Conservation (phyloP, 2,888 invertebrate genomes). For the Yponomeuta malinellus region DNA sequence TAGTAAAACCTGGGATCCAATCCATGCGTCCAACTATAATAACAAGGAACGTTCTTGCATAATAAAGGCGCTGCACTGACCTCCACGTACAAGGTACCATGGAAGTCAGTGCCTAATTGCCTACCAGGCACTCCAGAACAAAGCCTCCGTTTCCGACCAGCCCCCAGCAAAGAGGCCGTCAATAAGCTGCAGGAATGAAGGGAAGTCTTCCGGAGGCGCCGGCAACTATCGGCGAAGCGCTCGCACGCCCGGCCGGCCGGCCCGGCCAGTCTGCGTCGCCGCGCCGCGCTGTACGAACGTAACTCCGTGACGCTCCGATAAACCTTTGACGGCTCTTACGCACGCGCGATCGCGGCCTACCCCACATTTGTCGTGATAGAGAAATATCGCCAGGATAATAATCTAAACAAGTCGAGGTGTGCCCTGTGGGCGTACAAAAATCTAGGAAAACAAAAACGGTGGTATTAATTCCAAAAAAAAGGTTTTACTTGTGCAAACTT, state of each 20-base stretch:
- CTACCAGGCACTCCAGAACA: neutral
- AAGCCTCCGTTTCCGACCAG: neutral
- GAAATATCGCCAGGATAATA: neutral
- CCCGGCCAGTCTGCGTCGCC: slow-evolving; percentile 47
- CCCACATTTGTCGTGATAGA: slow-evolving; percentile 25
- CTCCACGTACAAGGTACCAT: no score
- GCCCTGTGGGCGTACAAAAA: no score
- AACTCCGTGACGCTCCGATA: slow-evolving; percentile 24
- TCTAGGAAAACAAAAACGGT: neutral
- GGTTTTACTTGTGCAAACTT: neutral
- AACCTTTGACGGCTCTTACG: slow-evolving; percentile 32
- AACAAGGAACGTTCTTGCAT: no score
- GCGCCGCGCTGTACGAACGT: slow-evolving; percentile 38
- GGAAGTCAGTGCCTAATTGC: no score
- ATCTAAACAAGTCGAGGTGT: no score
- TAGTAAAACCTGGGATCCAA: no score
- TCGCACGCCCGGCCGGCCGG: slow-evolving; percentile 18
- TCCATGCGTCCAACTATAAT: no score
- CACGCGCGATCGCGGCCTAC: slow-evolving; percentile 55
- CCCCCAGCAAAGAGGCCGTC: neutral
- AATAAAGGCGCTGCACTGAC: no score
- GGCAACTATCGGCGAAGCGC: neutral
- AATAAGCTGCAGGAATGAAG: neutral
- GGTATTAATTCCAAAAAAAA: neutral
- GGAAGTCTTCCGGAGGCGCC: neutral